A percentile compares a stretch with the other conserved stretches of the same genome.
Conservation (phyloP, 1,140 invertebrate species). For the Eriocheir sinensis region DNA sequence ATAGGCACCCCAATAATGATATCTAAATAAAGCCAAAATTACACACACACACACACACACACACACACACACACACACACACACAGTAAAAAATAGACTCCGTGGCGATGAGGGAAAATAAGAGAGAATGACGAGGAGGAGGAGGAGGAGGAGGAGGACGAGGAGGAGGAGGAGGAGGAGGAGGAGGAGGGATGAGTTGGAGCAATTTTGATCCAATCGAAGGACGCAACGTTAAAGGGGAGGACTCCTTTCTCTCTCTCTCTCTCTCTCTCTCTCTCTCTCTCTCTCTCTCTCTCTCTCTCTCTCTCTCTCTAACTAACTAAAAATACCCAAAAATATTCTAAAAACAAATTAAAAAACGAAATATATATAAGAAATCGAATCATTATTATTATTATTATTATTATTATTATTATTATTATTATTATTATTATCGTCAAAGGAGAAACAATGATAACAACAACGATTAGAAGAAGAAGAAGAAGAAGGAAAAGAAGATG, state of each 20-base stretch:
- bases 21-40: neutral
- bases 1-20: conserved; percentile 11
- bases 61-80: conserved; percentile 45
- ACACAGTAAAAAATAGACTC: neutral
- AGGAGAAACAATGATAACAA: neutral
- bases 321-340: no score
- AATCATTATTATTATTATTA: no score
- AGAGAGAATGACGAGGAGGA: neutral
- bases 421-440: neutral
- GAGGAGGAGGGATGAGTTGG: neutral
- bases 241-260: neutral
- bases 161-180: neutral
- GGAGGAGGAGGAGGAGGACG: neutral
- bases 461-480: neutral
- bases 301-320: neutral
- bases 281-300: neutral
- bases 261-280: neutral
- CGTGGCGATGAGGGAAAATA: neutral
- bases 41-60: conserved; percentile 49
- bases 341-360: no score
- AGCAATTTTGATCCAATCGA: neutral
- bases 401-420: no score
- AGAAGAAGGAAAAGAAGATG: neutral
- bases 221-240: neutral
- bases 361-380: no score